Evolutionary conservation across 2,797 vertebrate genomes (phyloP).

Genomic region (Thunnus albacares): DNA sequence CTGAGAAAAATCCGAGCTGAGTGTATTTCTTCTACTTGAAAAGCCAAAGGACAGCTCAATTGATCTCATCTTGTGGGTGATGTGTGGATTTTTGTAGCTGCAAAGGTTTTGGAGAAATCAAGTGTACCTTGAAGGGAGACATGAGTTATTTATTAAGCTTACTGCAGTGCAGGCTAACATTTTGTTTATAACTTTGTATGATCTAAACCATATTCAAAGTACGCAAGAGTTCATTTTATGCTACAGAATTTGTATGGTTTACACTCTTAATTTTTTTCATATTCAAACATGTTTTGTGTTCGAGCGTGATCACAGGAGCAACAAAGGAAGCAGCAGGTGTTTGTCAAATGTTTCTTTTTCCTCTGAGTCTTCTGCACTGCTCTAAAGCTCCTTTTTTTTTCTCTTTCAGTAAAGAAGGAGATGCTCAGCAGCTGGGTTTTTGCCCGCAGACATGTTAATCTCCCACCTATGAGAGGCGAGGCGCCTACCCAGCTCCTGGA

Average conservation of each 20-base stretch:
- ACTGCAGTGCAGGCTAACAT: slow-evolving; percentile 13
- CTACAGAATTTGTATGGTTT: background rate
- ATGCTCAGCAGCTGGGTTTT: slow-evolving; percentile 69
- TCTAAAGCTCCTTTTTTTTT: slow-evolving; percentile 22
- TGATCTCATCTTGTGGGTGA: slow-evolving; percentile 55
- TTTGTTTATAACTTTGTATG: slow-evolving; percentile 21
- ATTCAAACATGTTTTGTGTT: slow-evolving; percentile 9
- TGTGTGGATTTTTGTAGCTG: slow-evolving; percentile 49
- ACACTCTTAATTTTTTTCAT: background rate
- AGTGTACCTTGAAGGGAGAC: slow-evolving; percentile 41
- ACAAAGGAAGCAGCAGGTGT: slow-evolving; percentile 55
- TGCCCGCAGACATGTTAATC: slow-evolving; percentile 83
- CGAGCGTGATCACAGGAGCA: slow-evolving; percentile 19
- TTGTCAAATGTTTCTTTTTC: slow-evolving; percentile 12
- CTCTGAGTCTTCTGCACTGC: slow-evolving; percentile 9
- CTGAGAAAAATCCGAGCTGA: slow-evolving; percentile 32
- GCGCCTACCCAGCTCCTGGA: slow-evolving; percentile 79
- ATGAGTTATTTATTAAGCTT: slow-evolving; percentile 40
- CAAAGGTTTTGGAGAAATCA: slow-evolving; percentile 52
- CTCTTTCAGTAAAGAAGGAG: slow-evolving; percentile 39
- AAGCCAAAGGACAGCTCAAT: slow-evolving; percentile 63
- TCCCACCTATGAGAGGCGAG: slow-evolving; percentile 78
- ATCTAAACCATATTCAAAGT: background rate
- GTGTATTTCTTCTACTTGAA: slow-evolving; percentile 59
- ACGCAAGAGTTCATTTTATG: background rate